Evolutionary conservation across 2,113 vertebrate species (phyloP).

Genomic region (Sminthopsis crassicaudata): DNA sequence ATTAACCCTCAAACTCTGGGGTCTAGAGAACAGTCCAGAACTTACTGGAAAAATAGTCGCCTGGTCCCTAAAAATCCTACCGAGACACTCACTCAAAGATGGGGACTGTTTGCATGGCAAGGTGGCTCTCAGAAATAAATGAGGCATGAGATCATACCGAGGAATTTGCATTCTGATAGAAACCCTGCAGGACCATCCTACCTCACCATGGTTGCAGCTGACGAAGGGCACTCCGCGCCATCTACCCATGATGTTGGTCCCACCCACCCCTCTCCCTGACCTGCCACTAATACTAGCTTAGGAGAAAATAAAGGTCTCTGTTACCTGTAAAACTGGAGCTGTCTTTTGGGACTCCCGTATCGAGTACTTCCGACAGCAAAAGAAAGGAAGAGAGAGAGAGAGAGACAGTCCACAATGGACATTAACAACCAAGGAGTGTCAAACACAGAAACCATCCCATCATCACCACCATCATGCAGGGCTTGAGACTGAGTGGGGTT

Average conservation of each 20-base stretch:
- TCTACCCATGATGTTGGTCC: not conserved
- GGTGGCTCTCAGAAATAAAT: not conserved
- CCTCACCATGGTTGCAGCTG: not conserved
- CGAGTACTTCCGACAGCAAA: slow-evolving; percentile 93
- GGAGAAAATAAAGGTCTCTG: slow-evolving; percentile 52
- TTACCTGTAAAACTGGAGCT: slow-evolving; percentile 99
- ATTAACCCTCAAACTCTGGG: not conserved
- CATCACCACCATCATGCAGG: not conserved
- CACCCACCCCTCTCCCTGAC: slow-evolving; percentile 13
- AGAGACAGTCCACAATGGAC: slow-evolving; percentile 82
- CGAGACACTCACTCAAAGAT: not conserved
- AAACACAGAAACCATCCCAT: not conserved
- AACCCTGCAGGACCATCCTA: not conserved
- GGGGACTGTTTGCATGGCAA: not conserved
- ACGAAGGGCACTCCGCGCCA: not conserved
- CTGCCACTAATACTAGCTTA: not conserved
- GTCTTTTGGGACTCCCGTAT: slow-evolving; percentile 99
- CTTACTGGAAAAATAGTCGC: not conserved
- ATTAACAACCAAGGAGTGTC: slow-evolving; percentile 56
- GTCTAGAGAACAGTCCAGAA: not conserved
- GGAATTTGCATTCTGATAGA: not conserved
- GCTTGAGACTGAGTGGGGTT: accelerated
- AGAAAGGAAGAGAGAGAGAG: slow-evolving; percentile 56
- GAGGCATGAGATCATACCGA: not conserved
- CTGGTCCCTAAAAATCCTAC: not conserved